Conservation (phyloP, 2,888 invertebrate species). For the Oasisia sp. region DNA sequence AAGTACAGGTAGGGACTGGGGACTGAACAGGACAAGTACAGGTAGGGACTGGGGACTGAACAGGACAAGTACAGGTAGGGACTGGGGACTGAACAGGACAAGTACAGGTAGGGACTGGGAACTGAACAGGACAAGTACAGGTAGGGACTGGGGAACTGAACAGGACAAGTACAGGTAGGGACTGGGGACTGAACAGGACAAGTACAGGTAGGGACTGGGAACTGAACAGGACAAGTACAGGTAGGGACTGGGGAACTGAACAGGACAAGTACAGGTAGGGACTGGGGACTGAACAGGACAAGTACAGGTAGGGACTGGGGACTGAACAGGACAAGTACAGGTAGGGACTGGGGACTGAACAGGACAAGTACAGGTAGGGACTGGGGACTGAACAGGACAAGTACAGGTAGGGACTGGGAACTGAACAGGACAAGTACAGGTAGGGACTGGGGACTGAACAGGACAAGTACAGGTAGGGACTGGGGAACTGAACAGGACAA, state of each 20-base stretch:
- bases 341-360: constrained; percentile 63
- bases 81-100: constrained; percentile 81
- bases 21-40: constrained; percentile 85
- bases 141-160: not conserved
- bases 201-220: constrained; percentile 63
- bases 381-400: constrained; percentile 85
- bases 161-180: constrained; percentile 79
- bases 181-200: constrained; percentile 81
- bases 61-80: constrained; percentile 79
- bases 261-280: constrained; percentile 79
- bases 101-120: constrained; percentile 63
- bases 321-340: constrained; percentile 85
- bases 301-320: constrained; percentile 63
- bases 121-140: constrained; percentile 85
- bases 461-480: constrained; percentile 74
- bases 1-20: constrained; percentile 68
- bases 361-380: constrained; percentile 77
- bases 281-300: constrained; percentile 81
- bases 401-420: constrained; percentile 41
- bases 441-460: constrained; percentile 69
- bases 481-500: constrained; percentile 87
- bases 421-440: constrained; percentile 85
- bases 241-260: not conserved
- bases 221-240: constrained; percentile 85
- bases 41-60: not conserved